phyloP scores from a whole-genome alignment of 2,797 vertebrate genomes.

The Bradypodion ventrale region DNA sequence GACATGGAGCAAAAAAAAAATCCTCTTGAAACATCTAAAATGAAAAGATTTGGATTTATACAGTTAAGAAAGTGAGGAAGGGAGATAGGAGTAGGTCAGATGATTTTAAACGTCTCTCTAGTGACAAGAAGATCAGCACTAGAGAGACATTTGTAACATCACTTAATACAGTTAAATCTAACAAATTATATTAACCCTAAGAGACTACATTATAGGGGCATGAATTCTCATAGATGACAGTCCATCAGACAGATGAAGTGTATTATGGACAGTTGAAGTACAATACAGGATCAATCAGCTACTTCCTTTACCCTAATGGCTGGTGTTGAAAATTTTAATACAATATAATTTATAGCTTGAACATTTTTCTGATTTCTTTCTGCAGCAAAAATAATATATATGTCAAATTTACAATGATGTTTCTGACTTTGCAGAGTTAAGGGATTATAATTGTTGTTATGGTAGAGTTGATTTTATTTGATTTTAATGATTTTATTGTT shows the following conservation, averaged over 20 bases:
- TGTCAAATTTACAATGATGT: too few relatives aligned
- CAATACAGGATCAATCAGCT: not conserved
- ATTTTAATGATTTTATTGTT: too few relatives aligned
- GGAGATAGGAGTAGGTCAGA: not conserved
- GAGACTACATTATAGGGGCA: not conserved
- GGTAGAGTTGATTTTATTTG: too few relatives aligned
- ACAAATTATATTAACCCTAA: not conserved
- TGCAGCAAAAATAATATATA: not conserved
- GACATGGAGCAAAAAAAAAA: not conserved
- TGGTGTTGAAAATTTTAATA: not conserved
- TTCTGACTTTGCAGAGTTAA: too few relatives aligned
- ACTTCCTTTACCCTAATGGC: not conserved
- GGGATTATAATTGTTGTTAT: too few relatives aligned
- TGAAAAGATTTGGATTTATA: conserved; percentile 18
- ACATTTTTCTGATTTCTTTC: not conserved
- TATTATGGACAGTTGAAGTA: not conserved
- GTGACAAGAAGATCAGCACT: not conserved
- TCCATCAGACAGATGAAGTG: not conserved
- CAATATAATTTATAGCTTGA: not conserved
- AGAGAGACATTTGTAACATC: not conserved
- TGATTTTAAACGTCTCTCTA: conserved; percentile 12
- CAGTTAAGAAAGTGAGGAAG: not conserved
- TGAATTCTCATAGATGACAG: conserved; percentile 14
- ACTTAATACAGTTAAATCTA: not conserved
- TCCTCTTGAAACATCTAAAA: not conserved